phyloP scores from a whole-genome alignment of 2,797 vertebrate species.

The Enteromius thamalakanensis region DNA sequence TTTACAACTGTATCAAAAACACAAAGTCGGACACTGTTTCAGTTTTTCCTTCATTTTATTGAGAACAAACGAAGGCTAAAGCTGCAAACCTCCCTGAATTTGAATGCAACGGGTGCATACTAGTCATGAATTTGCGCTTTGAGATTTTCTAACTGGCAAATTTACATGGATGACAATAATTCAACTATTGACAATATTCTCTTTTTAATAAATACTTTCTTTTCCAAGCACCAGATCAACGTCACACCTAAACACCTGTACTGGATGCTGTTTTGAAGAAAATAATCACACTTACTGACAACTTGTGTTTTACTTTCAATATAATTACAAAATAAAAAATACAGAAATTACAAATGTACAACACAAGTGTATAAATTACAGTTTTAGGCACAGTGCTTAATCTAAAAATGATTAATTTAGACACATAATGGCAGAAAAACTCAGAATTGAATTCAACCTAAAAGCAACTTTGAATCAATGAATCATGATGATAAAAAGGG shows the following conservation, averaged over 20 bases:
- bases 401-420: not conserved
- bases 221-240: not conserved
- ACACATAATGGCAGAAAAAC: not conserved
- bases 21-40: not conserved
- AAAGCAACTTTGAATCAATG: too few species aligned
- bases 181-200: slow-evolving; percentile 19
- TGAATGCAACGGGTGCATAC: slow-evolving; percentile 71
- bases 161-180: not conserved
- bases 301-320: not conserved
- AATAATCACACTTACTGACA: not conserved
- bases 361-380: not conserved
- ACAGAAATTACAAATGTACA: not conserved
- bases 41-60: slow-evolving; percentile 57
- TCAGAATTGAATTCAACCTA: too few species aligned
- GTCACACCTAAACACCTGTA: not conserved
- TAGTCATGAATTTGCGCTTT: slow-evolving; percentile 62
- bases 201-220: too few species aligned
- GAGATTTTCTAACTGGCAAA: slow-evolving; percentile 60
- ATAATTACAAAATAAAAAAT: not conserved
- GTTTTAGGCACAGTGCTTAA: slow-evolving; percentile 3
- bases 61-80: slow-evolving; percentile 63
- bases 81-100: slow-evolving; percentile 81
- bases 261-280: not conserved
- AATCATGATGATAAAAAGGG: not conserved
- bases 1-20: not conserved